Evolutionary conservation across 1,140 invertebrate genomes (phyloP).

Genomic region (Pachyrhynchus sulphureomaculatus): DNA sequence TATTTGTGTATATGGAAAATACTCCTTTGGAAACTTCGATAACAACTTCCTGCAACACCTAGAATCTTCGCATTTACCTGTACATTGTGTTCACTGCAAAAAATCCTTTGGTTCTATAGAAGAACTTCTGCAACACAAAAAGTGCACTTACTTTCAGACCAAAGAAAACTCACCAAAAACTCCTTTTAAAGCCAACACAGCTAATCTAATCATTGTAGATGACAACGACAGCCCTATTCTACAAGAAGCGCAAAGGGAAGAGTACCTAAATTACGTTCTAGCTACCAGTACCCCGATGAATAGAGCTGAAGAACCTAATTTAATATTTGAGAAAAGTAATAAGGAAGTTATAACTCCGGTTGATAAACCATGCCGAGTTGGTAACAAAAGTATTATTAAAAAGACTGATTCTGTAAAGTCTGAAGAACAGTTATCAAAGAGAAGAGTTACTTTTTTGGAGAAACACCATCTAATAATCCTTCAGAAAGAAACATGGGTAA

Average conservation of each 20-base stretch:
- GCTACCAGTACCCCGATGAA: conserved; percentile 40
- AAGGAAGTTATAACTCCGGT: conserved; percentile 33
- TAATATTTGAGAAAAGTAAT: conserved; percentile 22
- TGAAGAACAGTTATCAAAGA: conserved; percentile 21
- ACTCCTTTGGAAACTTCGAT: neutral
- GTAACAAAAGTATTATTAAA: conserved; percentile 22
- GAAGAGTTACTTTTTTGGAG: conserved; percentile 37
- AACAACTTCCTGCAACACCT: conserved; percentile 29
- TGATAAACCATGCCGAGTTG: conserved; percentile 12
- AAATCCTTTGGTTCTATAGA: conserved; percentile 33
- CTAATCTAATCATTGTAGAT: neutral
- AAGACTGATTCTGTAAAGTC: conserved; percentile 10
- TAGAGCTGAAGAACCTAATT: conserved; percentile 17
- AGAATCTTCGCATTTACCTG: conserved; percentile 33
- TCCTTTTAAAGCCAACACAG: conserved; percentile 4
- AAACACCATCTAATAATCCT: neutral
- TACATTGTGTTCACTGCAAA: conserved; percentile 37
- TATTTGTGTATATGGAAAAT: conserved; percentile 37
- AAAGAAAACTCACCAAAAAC: conserved; percentile 28
- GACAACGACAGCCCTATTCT: conserved; percentile 22
- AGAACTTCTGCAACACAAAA: conserved; percentile 27
- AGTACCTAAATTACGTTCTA: conserved; percentile 14
- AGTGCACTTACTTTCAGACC: conserved; percentile 18
- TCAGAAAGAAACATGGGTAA: neutral
- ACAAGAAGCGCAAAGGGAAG: conserved; percentile 2